Base-by-base conservation (phyloP, 2,113 vertebrate genomes). In the Tragelaphus buxtoni region DNA sequence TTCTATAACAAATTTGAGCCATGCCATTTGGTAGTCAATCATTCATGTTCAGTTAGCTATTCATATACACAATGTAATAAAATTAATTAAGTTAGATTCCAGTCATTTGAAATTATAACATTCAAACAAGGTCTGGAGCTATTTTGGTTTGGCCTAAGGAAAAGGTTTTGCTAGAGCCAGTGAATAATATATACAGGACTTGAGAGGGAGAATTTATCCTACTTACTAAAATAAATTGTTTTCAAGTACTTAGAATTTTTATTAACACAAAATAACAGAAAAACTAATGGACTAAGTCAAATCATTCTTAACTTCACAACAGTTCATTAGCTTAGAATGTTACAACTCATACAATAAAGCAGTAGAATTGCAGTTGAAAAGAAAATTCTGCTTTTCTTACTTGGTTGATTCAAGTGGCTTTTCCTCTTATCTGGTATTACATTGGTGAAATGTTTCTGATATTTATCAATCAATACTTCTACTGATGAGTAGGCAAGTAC, bases 221-320 rank as follows among this genome's bases (percentile, higher is more conserved):
- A 61, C 45, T 95, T 93, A 91, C 20, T 55, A 89, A 83, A 97
- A 87, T 86, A 82, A 92, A 87, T 90, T 65, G 49, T 42, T 96
- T 96, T 95, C 42, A 58, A 95, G 58, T 90, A 47, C 49, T 87
- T 53, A 65, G 58, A 94, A 92, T 39, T 94, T 93, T 76, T 53
- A 95, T 91, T 92, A 94, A 90, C 51, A 80, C 83, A 81, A 96
- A 94, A 95, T 85, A 76, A 49, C 42, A 88, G 80, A 81, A 95
- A 97, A 87, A 60, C 26, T 69, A 96, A 79, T 89, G 51, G 42
- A 16, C 90, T 76, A 89, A 95, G 22, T 82, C 47, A 91, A 95
- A 88, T 82, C 49, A 86, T 90, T 93, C 47, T 85, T 94, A 81
- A 89, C 56, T 81, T 80, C 55, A 92, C 1, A 61, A 2, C 4